Evolutionary conservation across 2,797 vertebrate genomes (phyloP).

Genomic region (Geotrypetes seraphini): DNA sequence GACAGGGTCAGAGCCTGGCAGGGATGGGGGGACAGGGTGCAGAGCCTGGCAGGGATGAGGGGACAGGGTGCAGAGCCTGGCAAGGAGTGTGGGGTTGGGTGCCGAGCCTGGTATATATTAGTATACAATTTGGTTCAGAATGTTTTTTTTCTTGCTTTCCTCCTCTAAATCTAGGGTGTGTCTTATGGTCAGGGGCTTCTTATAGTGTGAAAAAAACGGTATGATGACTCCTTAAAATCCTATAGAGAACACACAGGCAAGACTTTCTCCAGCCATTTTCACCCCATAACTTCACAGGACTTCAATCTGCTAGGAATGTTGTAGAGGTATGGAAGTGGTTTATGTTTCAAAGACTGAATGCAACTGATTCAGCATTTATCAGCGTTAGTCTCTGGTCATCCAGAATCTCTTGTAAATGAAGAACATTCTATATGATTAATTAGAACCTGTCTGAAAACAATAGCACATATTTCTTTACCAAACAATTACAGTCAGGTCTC

Average conservation of each 20-base stretch:
- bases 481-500: slow-evolving; percentile 21
- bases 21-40: too few relatives aligned
- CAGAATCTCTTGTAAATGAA: slow-evolving; percentile 1
- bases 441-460: slow-evolving; percentile 9
- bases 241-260: not conserved
- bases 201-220: too few relatives aligned
- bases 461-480: slow-evolving; percentile 12
- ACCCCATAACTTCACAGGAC: not conserved
- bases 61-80: too few relatives aligned
- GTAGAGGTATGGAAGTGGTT: not conserved
- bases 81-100: too few relatives aligned
- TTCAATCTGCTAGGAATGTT: not conserved
- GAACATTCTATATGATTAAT: slow-evolving; percentile 25
- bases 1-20: too few relatives aligned
- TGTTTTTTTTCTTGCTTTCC: too few relatives aligned
- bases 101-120: too few relatives aligned
- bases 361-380: slow-evolving; percentile 2
- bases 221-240: not conserved
- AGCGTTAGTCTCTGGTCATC: slow-evolving; percentile 5
- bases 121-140: too few relatives aligned
- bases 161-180: too few relatives aligned
- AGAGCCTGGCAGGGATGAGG: too few relatives aligned
- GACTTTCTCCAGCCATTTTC: not conserved
- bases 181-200: too few relatives aligned
- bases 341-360: not conserved